A percentile compares a stretch with the other conserved stretches of the same genome.
Conservation (phyloP, 2,888 invertebrate species). For the Nemurella pictetii region DNA sequence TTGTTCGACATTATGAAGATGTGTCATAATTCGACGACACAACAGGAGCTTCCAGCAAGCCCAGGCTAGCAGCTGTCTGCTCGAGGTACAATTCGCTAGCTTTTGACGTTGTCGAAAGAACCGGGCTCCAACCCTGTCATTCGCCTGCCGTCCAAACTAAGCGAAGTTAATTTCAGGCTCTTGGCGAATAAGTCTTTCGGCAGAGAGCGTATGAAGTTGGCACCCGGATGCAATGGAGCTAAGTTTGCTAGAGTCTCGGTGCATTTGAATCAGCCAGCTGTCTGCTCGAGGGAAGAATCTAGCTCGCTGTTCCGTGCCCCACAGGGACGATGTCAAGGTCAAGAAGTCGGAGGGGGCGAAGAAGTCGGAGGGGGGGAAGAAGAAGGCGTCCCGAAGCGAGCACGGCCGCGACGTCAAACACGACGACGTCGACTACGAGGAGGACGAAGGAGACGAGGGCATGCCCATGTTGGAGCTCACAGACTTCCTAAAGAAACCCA, state of each 20-base stretch:
- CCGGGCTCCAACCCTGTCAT: slow-evolving; percentile 78
- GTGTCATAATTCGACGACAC: too few species aligned
- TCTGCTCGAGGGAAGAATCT: too few species aligned
- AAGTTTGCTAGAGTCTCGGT: slow-evolving; percentile 73
- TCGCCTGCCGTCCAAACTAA: slow-evolving; percentile 85
- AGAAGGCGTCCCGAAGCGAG: neutral
- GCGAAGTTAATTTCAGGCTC: slow-evolving; percentile 74
- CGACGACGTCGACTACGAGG: neutral
- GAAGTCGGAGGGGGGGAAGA: neutral
- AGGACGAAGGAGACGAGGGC: neutral
- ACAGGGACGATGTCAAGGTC: too few species aligned
- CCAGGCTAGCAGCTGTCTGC: too few species aligned
- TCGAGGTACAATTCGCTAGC: too few species aligned
- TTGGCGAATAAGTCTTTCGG: slow-evolving; percentile 75
- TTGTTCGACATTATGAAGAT: too few species aligned
- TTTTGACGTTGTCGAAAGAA: slow-evolving; percentile 74
- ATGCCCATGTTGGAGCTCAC: neutral
- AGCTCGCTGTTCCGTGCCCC: too few species aligned
- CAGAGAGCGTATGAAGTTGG: slow-evolving; percentile 80
- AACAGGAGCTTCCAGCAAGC: too few species aligned
- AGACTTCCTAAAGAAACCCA: neutral
- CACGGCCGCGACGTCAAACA: neutral
- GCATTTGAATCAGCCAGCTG: slow-evolving; percentile 77
- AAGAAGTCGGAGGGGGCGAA: neutral
- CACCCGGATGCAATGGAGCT: slow-evolving; percentile 81